Conservation (phyloP, 2,888 invertebrate genomes). For the Polymixis lichenea region DNA sequence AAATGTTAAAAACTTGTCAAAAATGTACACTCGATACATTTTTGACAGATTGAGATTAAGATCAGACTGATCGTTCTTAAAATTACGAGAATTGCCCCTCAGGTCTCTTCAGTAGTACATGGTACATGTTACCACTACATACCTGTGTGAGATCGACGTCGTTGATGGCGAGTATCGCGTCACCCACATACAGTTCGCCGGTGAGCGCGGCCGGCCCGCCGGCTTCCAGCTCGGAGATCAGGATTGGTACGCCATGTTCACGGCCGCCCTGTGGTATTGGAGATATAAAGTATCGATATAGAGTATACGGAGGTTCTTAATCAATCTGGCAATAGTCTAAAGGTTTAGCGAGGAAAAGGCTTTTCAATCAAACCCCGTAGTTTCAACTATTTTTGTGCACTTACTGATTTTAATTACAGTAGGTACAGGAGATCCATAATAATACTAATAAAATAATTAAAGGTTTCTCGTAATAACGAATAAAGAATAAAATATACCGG, state of each 20-base stretch:
- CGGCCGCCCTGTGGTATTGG: constrained; percentile 92
- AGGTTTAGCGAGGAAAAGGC: background rate
- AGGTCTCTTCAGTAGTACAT: no score
- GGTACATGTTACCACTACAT: background rate
- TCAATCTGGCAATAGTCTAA: background rate
- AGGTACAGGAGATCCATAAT: background rate
- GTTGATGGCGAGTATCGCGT: constrained; percentile 95
- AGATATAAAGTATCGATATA: background rate
- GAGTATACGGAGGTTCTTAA: background rate
- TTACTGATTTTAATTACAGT: background rate
- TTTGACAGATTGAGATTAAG: no score
- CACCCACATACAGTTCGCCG: constrained; percentile 94
- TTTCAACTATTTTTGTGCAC: no score
- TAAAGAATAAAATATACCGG: background rate
- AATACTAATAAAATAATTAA: background rate
- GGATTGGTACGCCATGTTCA: constrained; percentile 96
- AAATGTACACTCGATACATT: no score
- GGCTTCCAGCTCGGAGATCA: constrained; percentile 95
- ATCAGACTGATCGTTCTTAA: no score
- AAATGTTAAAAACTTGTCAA: no score
- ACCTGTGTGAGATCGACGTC: constrained; percentile 94
- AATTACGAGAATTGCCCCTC: no score
- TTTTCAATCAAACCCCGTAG: background rate
- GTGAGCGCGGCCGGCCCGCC: constrained; percentile 95
- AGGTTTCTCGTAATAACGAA: no score